Conservation (phyloP, 2,888 invertebrate genomes). For the Rhagium mordax region DNA sequence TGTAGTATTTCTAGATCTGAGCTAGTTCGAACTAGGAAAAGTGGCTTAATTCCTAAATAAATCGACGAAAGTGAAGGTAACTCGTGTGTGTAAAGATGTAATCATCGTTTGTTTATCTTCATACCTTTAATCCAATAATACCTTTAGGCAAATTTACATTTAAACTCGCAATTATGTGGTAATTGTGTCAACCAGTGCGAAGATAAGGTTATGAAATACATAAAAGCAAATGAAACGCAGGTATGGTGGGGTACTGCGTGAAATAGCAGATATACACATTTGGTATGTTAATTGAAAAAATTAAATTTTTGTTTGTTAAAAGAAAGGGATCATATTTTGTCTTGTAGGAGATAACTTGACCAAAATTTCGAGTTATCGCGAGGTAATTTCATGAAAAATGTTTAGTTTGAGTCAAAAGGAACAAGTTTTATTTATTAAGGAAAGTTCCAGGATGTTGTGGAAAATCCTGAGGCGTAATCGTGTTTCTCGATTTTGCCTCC, state of each 20-base stretch:
- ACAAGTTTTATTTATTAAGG: too few relatives aligned
- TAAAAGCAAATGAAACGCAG: constrained; percentile 5
- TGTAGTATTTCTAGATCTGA: background rate
- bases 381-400: too few relatives aligned
- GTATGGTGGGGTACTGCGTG: background rate
- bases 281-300: too few relatives aligned
- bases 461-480: too few relatives aligned
- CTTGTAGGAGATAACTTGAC: too few relatives aligned
- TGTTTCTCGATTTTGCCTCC: too few relatives aligned
- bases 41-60: background rate
- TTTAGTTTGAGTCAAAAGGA: too few relatives aligned
- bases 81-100: background rate
- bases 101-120: constrained; percentile 1
- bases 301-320: too few relatives aligned
- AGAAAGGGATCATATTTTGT: too few relatives aligned
- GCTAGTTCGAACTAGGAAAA: background rate
- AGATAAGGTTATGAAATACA: constrained; percentile 8
- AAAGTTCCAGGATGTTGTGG: too few relatives aligned
- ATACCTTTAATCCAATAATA: constrained; percentile 11
- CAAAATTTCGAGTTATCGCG: too few relatives aligned
- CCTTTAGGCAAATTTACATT: constrained; percentile 37
- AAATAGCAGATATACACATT: too few relatives aligned
- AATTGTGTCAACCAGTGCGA: constrained; percentile 44
- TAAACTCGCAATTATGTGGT: constrained; percentile 37
- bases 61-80: background rate